Conservation (phyloP, 2,113 vertebrate genomes). For the Hemibagrus wyckioides region DNA sequence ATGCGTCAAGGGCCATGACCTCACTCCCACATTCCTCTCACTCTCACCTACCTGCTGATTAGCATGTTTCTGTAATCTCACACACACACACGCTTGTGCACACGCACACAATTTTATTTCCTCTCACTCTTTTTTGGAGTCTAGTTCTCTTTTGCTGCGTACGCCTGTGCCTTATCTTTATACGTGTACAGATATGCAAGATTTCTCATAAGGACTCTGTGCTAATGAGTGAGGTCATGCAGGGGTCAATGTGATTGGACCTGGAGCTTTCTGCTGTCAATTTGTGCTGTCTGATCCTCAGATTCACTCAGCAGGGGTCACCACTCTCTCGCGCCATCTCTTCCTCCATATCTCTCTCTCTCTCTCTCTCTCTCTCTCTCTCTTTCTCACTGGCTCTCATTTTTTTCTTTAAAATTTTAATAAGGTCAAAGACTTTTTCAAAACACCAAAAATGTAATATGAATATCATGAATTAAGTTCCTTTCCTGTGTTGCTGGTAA, state of each 20-base stretch:
- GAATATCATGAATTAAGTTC: not conserved
- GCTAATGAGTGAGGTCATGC: slow-evolving; percentile 67
- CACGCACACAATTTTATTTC: not conserved
- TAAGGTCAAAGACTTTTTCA: not conserved
- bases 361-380: not conserved
- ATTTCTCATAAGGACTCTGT: slow-evolving; percentile 46
- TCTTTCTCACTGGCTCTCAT: not conserved
- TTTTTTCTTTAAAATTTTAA: not conserved
- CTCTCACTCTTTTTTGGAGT: not conserved
- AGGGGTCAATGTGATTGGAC: slow-evolving; percentile 61
- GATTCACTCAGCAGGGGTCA: not conserved
- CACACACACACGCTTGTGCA: not conserved
- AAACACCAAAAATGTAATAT: not conserved
- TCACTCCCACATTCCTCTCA: slow-evolving; percentile 31
- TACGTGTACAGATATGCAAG: slow-evolving; percentile 1
- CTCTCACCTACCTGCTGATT: slow-evolving; percentile 42
- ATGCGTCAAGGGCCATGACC: slow-evolving; percentile 37
- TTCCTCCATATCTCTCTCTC: not conserved
- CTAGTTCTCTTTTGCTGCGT: not conserved
- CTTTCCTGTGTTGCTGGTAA: not conserved
- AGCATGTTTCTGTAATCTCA: slow-evolving; percentile 35
- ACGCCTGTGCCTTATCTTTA: not conserved
- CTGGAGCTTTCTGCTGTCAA: slow-evolving; percentile 30
- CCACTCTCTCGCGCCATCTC: not conserved
- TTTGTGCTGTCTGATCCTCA: slow-evolving; percentile 21